A percentile compares a stretch with the other conserved stretches of the same genome.
Conservation (phyloP, 30 jellyfish, hydroid and myxozoan genomes). For the Cassiopea xamachana region DNA sequence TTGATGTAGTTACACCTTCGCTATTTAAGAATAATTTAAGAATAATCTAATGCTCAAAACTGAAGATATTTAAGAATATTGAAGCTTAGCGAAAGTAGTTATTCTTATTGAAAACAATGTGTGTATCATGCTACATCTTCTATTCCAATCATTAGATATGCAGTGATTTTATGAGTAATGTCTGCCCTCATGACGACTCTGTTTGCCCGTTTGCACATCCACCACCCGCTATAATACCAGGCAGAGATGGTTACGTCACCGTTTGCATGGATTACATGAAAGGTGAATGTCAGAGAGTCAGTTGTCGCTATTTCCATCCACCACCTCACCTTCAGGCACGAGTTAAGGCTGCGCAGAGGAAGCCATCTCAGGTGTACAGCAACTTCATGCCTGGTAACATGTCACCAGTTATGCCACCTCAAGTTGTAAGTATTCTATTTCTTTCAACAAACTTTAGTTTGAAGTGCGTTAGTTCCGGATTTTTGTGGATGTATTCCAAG, state of each 20-base stretch:
- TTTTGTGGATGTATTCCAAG: too few relatives aligned
- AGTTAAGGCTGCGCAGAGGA: conserved; percentile 72
- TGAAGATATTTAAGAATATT: too few relatives aligned
- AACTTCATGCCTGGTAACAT: conserved; percentile 11
- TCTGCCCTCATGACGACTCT: conserved; percentile 51
- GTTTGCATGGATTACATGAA: conserved; percentile 83
- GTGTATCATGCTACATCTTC: background rate
- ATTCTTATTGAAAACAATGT: too few relatives aligned
- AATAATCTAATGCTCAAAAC: too few relatives aligned
- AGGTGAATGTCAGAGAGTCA: conserved; percentile 66
- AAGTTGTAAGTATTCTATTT: conserved; percentile 6
- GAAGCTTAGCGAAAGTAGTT: too few relatives aligned
- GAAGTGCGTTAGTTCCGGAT: too few relatives aligned
- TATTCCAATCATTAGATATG: conserved; percentile 33
- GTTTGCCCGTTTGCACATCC: conserved; percentile 75
- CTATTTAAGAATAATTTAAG: too few relatives aligned
- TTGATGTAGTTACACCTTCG: too few relatives aligned
- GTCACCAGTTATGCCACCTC: conserved; percentile 38
- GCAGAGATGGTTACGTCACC: conserved; percentile 70
- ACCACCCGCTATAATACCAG: conserved; percentile 62
- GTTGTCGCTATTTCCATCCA: conserved; percentile 80
- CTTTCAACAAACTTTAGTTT: too few relatives aligned
- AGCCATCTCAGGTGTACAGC: conserved; percentile 69
- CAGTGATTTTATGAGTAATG: conserved; percentile 65
- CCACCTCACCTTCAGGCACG: conserved; percentile 72